Evolutionary conservation across 2,797 vertebrate genomes (phyloP).

Genomic region (Brachyrhaphis roseni): DNA sequence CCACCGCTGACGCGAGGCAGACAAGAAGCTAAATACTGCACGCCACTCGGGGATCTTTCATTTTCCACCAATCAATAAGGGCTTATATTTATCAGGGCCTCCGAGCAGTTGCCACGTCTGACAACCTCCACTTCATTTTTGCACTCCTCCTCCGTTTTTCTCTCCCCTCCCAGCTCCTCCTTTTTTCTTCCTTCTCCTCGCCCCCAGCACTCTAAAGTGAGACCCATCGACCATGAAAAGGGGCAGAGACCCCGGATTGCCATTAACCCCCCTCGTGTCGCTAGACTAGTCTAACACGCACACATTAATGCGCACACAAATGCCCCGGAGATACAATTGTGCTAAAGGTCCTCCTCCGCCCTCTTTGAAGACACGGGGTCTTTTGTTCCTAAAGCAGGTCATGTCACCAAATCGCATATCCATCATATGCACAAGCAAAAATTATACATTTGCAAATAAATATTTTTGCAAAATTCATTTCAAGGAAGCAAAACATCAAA

Average conservation of each 20-base stretch:
- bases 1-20: slow-evolving; percentile 91
- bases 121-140: slow-evolving; percentile 98
- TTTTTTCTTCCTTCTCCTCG: slow-evolving; percentile 47
- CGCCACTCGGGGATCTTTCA: slow-evolving; percentile 97
- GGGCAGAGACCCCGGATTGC: slow-evolving; percentile 74
- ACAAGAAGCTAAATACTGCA: slow-evolving; percentile 99
- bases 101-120: slow-evolving; percentile 98
- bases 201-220: slow-evolving; percentile 82
- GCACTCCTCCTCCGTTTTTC: slow-evolving; percentile 81
- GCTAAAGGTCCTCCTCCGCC: slow-evolving; percentile 85
- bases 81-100: slow-evolving; percentile 99
- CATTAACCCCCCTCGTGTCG: slow-evolving; percentile 74
- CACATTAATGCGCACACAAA: slow-evolving; percentile 59
- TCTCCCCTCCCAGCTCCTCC: slow-evolving; percentile 66
- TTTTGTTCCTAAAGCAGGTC: slow-evolving; percentile 89
- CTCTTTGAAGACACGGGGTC: slow-evolving; percentile 87
- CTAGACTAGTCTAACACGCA: slow-evolving; percentile 52
- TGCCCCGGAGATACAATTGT: slow-evolving; percentile 90
- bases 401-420: slow-evolving; percentile 71
- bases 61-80: slow-evolving; percentile 99
- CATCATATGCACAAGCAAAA: slow-evolving; percentile 16
- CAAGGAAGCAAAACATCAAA: slow-evolving; percentile 47
- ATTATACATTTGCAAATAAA: background rate
- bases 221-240: slow-evolving; percentile 85
- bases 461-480: slow-evolving; percentile 44